Evolutionary conservation across 2,888 invertebrate genomes (phyloP), one percentile per base, ranked within the genome.

Genomic region (Latrodectus hesperus): DNA sequence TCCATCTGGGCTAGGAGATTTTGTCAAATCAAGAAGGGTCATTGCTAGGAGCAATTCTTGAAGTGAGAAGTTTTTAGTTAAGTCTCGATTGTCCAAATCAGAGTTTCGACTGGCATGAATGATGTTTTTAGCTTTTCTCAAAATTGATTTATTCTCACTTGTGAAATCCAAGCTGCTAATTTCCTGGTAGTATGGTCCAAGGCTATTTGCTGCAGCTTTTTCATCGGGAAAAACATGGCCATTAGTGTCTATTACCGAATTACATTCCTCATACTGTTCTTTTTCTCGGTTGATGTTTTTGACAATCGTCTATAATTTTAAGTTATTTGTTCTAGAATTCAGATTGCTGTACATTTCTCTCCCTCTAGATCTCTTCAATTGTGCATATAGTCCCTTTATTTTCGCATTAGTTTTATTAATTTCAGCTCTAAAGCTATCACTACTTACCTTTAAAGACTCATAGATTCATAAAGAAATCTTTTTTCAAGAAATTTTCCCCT

Each of bases 21-120:
- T 76, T 12, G 51, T 76, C 76, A 76, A 14, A 11, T 51, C 65
- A 3, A 76, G 6, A 38, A 76, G 26, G 65, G 65, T n/a, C 65
- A 76, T 65, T 16, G 49, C 76, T 16, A 65, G 76, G 51, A 76
- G 76, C 49, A 76, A 16, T 76, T 76, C 38, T 65, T 49, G 38
- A 65, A 65, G 49, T 0, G 51, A 76, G 17, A 76, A 76, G 49
- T 55, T 22, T 22, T 1, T 53, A 55, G 60, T 22, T 22, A 74
- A 22, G 9, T 53, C 9, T 5, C 12, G 76, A 8, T 65, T 49
- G 11, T 65, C 49, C 12, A 76, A 8, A 65, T 76, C 76, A 8
- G 65, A n/a, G 12, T 64, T 11, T 76, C 65, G 3, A 65, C 76
- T n/a, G 65, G n/a, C 1, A 76, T 76, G 38, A 49, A 76, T 76